Base-by-base conservation (phyloP, 2,797 vertebrate genomes). In the Knipowitschia caucasica region DNA sequence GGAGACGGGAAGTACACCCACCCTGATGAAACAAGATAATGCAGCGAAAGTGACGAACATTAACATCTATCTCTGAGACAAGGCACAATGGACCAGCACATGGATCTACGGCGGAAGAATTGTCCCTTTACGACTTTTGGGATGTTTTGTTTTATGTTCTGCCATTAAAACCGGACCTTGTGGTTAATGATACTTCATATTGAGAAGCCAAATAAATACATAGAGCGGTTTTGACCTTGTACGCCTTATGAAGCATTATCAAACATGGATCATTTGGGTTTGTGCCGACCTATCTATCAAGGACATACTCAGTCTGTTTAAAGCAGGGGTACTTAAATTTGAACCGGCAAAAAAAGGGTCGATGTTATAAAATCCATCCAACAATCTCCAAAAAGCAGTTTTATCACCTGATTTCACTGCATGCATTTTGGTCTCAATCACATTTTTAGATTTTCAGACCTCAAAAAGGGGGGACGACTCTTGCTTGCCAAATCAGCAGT, bases 211-310 rank as follows among this genome's bases (percentile, higher is more conserved):
- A 12, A 33, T 23, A 62, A 31, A 18, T 11, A 7, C 43, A 26
- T 0, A 15, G 44, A 26, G 25, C 35, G 27, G 30, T 49, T 58
- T 50, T 56, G n/a, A 34, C 55, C 38, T 27, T 54, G 39, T 50
- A 29, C 36, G 33, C 45, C 46, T 45, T 50, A 34, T 69, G 59
- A 73, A 78, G 81, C 62, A 52, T 70, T 27, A 60, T 58, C 60
- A 36, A 12, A 33, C 63, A 36, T 44, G 56, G 35, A 14, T 43
- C n/a, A 27, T 56, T 52, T 39, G 38, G 24, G 27, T 4, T 3
- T 14, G 50, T 25, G 4, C 25, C 2, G 35, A 39, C 9, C 17
- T 27, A 52, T 39, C 23, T 24, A 38, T 63, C 54, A 30, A 52
- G 39, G 46, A 8, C 46, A 49, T 7, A 64, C 4, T 29, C 29